Conservation (phyloP, 1,140 invertebrate genomes). For the Drosophila hydei region DNA sequence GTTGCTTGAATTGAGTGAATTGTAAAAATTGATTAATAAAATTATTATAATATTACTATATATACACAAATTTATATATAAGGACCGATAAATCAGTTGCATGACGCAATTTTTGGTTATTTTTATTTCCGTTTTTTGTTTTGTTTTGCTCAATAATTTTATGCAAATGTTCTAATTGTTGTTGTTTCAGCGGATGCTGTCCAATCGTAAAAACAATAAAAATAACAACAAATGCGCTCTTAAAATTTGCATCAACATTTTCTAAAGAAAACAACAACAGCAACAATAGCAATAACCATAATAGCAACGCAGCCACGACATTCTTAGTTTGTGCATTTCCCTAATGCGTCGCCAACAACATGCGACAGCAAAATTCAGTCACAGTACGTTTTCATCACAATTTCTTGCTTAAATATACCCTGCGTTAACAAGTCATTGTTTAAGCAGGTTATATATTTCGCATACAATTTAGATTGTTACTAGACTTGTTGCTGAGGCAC, state of each 20-base stretch:
- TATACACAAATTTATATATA: neutral
- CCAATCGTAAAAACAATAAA: conserved; percentile 64
- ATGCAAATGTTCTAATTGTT: conserved; percentile 43
- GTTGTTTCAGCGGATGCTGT: conserved; percentile 38
- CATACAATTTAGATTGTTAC: no score
- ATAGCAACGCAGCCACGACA: conserved; percentile 14
- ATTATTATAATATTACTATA: neutral
- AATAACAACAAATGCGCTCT: conserved; percentile 44
- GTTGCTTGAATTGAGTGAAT: conserved; percentile 18
- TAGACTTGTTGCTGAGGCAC: no score
- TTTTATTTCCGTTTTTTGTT: conserved; percentile 16
- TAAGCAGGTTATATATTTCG: no score
- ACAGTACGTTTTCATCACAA: conserved; percentile 6
- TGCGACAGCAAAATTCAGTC: conserved; percentile 29
- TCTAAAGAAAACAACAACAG: conserved; percentile 32
- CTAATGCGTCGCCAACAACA: conserved; percentile 55
- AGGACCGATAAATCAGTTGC: neutral
- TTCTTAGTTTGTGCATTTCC: conserved; percentile 57
- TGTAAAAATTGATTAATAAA: conserved; percentile 26
- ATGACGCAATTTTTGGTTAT: conserved; percentile 32
- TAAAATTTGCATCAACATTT: conserved; percentile 72
- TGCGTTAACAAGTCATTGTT: neutral
- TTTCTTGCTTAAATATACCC: conserved; percentile 17
- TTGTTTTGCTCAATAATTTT: conserved; percentile 27
- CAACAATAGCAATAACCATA: conserved; percentile 22